These are phyloP conservation scores for Macquaria australasica DNA, from an alignment of 2,113 vertebrate species.

Conservation along the genomic window DNA sequence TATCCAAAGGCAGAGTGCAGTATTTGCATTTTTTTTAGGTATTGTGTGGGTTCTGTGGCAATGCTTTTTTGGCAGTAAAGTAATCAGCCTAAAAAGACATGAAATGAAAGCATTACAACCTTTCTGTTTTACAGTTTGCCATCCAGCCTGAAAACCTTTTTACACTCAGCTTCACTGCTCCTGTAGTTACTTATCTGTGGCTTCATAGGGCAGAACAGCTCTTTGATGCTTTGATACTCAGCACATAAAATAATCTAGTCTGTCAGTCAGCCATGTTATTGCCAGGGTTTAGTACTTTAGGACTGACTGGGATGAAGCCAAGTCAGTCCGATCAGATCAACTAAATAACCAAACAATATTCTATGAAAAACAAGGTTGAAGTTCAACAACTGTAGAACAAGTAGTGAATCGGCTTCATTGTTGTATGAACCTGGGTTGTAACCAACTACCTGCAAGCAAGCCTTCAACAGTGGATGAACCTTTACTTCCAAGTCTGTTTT, in stretches of 20 bases:
- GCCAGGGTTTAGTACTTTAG: background rate
- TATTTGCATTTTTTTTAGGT: no score
- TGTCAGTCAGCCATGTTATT: background rate
- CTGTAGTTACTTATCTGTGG: background rate
- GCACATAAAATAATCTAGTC: background rate
- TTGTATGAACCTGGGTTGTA: background rate
- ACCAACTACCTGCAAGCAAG: background rate
- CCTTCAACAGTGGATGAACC: background rate
- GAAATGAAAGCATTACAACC: background rate
- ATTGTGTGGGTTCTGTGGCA: no score
- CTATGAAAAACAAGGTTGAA: background rate
- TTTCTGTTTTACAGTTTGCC: background rate
- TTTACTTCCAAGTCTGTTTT: background rate
- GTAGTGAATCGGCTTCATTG: background rate
- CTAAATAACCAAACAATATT: background rate
- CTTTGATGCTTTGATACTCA: background rate
- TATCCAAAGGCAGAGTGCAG: no score
- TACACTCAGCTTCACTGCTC: background rate
- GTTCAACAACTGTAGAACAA: background rate
- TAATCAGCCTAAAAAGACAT: background rate
- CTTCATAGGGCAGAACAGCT: background rate
- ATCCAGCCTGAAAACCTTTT: background rate
- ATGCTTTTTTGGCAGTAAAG: background rate
- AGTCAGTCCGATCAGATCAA: background rate
- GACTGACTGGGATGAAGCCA: background rate